These are phyloP conservation scores for Phorcus lineatus DNA, from an alignment of 2,888 invertebrate genomes.

Conservation along the genomic window DNA sequence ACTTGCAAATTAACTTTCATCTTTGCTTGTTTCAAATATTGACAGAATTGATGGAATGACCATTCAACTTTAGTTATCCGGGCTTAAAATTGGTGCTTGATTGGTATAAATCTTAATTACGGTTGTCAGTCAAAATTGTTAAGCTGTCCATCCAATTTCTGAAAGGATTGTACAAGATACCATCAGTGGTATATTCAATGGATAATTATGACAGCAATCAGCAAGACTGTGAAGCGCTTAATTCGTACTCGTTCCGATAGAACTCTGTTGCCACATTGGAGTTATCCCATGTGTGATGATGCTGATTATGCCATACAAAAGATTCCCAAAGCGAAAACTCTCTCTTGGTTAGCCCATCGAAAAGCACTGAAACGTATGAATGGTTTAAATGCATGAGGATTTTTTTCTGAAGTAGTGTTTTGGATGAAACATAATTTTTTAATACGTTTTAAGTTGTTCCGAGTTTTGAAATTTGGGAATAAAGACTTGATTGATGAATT, in stretches of 20 bases:
- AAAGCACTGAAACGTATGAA: no score
- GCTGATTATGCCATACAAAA: no score
- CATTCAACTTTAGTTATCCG: not conserved
- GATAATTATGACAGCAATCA: not conserved
- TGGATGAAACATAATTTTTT: no score
- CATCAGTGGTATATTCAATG: not conserved
- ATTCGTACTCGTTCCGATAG: not conserved
- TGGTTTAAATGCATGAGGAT: no score
- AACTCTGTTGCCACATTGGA: no score
- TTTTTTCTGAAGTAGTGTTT: no score
- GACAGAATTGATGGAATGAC: constrained; percentile 8
- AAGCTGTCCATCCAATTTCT: not conserved
- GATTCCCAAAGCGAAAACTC: no score
- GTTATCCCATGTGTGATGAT: no score
- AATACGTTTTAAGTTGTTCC: no score
- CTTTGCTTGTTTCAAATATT: not conserved
- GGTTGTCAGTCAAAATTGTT: not conserved
- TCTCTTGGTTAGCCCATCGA: no score
- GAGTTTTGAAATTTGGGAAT: no score
- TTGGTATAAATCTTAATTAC: not conserved
- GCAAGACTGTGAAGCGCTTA: not conserved
- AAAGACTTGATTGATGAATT: no score
- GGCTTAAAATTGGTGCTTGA: not conserved
- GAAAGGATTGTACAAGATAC: not conserved
- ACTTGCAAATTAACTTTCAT: constrained; percentile 11